Conservation (phyloP, 2,797 vertebrate species). For the Phoebastria nigripes region DNA sequence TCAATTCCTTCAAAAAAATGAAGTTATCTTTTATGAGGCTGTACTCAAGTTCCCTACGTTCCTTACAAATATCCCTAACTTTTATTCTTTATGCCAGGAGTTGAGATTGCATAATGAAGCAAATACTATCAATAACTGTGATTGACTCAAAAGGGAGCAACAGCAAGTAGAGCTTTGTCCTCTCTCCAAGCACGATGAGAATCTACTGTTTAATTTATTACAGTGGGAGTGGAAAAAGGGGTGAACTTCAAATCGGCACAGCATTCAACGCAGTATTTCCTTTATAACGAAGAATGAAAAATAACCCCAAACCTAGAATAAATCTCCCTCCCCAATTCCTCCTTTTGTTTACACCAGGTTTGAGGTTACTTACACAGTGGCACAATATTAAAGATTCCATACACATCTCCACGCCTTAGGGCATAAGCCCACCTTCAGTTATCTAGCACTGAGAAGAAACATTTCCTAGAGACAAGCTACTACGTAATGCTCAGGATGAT, state of each 20-base stretch:
- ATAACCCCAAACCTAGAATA: not conserved
- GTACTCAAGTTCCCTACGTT: not conserved
- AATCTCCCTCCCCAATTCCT: not conserved
- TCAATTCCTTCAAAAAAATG: not conserved
- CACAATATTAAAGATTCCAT: not conserved
- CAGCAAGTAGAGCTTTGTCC: not conserved
- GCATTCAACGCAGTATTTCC: not conserved
- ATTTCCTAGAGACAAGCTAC: not conserved
- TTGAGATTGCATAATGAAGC: not conserved
- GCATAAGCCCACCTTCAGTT: not conserved
- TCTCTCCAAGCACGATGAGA: not conserved
- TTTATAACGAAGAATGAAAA: not conserved
- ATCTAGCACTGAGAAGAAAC: not conserved
- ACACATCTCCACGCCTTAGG: not conserved
- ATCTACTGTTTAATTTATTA: slow-evolving; percentile 27
- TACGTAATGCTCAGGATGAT: not conserved
- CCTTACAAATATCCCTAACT: not conserved
- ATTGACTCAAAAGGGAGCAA: not conserved
- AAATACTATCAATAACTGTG: not conserved
- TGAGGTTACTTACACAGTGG: not conserved
- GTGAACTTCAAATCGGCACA: not conserved
- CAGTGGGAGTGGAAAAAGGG: not conserved
- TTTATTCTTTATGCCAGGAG: not conserved
- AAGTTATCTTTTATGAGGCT: not conserved
- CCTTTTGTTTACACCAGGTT: not conserved